phyloP scores from a whole-genome alignment of 2,888 invertebrate genomes.

The Coelopa pilipes region DNA sequence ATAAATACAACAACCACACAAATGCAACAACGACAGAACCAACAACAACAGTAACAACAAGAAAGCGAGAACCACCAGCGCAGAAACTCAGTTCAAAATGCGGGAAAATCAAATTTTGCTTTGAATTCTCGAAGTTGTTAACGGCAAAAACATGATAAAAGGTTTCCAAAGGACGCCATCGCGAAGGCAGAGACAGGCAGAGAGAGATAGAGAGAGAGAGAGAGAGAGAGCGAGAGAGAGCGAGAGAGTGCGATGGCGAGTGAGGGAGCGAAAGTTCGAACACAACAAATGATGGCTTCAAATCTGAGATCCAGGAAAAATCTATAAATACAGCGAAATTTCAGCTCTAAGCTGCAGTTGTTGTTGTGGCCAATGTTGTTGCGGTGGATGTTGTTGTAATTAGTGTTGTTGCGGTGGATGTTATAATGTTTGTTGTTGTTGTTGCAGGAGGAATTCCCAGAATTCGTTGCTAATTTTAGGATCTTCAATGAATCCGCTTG shows the following conservation, averaged over 20 bases:
- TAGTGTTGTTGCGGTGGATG: no score
- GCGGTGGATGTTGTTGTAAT: neutral
- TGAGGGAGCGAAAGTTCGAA: neutral
- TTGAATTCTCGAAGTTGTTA: no score
- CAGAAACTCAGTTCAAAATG: neutral
- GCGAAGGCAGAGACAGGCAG: no score
- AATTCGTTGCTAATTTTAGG: no score
- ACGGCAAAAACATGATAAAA: no score
- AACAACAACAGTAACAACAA: neutral
- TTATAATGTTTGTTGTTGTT: no score
- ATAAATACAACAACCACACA: conserved; percentile 21
- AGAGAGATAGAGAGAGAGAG: no score
- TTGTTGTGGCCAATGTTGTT: no score
- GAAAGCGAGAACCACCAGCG: conserved; percentile 27
- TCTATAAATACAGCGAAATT: neutral
- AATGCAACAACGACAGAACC: conserved; percentile 4
- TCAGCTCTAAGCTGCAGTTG: neutral
- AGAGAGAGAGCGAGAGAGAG: neutral
- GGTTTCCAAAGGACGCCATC: neutral
- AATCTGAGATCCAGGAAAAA: conserved; percentile 5
- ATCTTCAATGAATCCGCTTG: no score
- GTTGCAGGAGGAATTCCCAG: no score
- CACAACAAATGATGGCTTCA: neutral
- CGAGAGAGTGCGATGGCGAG: no score
- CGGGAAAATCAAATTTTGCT: neutral